phyloP scores from a whole-genome alignment of 1,140 invertebrate genomes.

The Thaumetopoea pityocampa region DNA sequence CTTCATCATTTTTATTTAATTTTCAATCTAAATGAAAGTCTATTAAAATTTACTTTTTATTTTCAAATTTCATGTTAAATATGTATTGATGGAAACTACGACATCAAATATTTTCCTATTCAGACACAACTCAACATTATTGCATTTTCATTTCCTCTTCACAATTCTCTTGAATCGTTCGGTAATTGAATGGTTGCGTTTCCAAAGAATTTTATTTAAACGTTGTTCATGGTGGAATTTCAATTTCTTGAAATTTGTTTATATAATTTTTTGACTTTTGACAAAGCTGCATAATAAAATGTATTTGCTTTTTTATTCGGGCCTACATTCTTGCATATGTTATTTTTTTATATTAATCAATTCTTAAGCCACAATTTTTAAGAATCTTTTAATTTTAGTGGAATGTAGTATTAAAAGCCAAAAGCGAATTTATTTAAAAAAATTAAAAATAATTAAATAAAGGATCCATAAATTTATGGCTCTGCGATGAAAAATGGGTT shows the following conservation, averaged over 20 bases:
- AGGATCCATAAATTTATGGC: too few species aligned
- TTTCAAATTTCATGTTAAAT: slow-evolving; percentile 1
- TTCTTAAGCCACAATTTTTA: too few species aligned
- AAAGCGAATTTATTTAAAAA: too few species aligned
- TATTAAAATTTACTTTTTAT: background rate
- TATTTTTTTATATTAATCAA: too few species aligned
- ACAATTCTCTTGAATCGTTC: slow-evolving; percentile 3
- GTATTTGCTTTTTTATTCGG: too few species aligned
- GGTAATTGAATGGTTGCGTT: slow-evolving; percentile 1
- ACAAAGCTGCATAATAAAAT: background rate
- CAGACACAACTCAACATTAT: slow-evolving; percentile 3
- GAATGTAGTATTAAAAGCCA: too few species aligned
- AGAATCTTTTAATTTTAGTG: too few species aligned
- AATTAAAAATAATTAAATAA: too few species aligned
- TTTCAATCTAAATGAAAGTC: background rate
- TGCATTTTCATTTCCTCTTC: slow-evolving; percentile 8
- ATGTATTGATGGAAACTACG: slow-evolving; percentile 8
- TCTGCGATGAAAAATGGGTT: too few species aligned
- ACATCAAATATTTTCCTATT: slow-evolving; percentile 9
- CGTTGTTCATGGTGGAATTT: background rate
- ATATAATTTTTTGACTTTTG: slow-evolving; percentile 4
- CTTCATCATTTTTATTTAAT: too few species aligned
- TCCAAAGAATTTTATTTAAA: background rate
- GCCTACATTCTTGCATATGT: too few species aligned
- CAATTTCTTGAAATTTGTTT: slow-evolving; percentile 1